Conservation (phyloP, 2,113 vertebrate genomes). For the Myxocyprinus asiaticus region DNA sequence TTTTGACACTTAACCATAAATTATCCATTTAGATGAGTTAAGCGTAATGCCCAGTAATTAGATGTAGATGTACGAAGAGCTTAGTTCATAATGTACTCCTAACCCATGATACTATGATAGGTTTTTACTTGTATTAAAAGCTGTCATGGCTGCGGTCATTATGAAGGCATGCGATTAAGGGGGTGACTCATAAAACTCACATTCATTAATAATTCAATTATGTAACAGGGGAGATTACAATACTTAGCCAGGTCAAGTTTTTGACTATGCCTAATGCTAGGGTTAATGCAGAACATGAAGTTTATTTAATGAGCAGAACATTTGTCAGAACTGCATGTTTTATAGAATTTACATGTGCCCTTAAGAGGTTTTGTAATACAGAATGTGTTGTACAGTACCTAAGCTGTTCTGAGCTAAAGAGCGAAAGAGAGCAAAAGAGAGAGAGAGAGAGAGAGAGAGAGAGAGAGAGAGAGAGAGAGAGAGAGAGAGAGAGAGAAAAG, state of each 20-base stretch:
- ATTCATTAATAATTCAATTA: conserved; percentile 21
- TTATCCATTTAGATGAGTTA: conserved; percentile 22
- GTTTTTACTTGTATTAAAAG: background rate
- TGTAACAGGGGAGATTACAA: conserved; percentile 13
- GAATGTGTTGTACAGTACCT: background rate
- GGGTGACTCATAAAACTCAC: conserved; percentile 14
- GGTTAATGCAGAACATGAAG: conserved; percentile 2
- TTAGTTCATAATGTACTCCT: background rate
- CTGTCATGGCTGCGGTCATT: conserved; percentile 2
- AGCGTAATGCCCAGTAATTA: background rate
- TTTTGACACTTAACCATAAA: background rate
- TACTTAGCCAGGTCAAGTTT: conserved; percentile 12
- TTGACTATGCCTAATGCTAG: background rate
- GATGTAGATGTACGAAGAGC: background rate
- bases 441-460: too few relatives aligned
- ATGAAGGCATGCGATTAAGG: conserved; percentile 1
- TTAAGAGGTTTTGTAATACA: background rate
- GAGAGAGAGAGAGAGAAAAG: too few relatives aligned
- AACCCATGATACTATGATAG: background rate
- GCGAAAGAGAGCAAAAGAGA: background rate
- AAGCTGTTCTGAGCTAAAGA: background rate
- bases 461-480: background rate
- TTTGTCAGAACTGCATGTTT: background rate
- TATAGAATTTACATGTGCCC: background rate
- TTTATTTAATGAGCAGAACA: background rate